These are phyloP conservation scores for Strigamia transsilvanica DNA, from an alignment of 2,888 invertebrate genomes.

Conservation along the genomic window DNA sequence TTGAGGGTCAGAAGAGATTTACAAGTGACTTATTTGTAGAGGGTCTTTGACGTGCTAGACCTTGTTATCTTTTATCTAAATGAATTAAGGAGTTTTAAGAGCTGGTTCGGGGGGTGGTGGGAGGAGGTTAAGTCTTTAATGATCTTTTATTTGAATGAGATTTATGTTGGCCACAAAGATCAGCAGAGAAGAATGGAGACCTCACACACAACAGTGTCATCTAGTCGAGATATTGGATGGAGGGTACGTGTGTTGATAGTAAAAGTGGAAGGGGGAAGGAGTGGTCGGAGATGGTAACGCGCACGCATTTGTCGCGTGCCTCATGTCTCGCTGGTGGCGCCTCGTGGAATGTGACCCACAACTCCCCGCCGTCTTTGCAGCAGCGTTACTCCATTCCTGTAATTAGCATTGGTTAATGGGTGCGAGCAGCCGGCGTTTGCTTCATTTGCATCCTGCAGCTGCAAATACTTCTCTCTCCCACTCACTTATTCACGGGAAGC, in stretches of 20 bases:
- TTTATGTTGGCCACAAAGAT: constrained; percentile 35
- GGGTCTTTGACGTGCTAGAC: background rate
- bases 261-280: background rate
- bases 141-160: constrained; percentile 35
- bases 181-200: background rate
- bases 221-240: constrained; percentile 11
- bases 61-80: constrained; percentile 19
- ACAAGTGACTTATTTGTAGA: constrained; percentile 18
- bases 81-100: constrained; percentile 6
- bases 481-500: constrained; percentile 14
- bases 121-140: constrained; percentile 19
- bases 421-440: constrained; percentile 26
- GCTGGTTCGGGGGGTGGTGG: background rate
- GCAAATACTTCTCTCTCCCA: constrained; percentile 1
- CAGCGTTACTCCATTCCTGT: constrained; percentile 7
- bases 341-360: constrained; percentile 38
- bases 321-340: constrained; percentile 34
- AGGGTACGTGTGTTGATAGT: constrained; percentile 20
- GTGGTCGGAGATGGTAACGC: background rate
- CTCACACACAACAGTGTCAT: constrained; percentile 28
- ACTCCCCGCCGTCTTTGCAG: background rate
- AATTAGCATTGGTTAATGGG: constrained; percentile 38
- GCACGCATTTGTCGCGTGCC: constrained; percentile 29
- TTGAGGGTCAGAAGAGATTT: background rate
- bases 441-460: constrained; percentile 34